Conservation (phyloP, 2,888 invertebrate species). For the Allacma fusca region DNA sequence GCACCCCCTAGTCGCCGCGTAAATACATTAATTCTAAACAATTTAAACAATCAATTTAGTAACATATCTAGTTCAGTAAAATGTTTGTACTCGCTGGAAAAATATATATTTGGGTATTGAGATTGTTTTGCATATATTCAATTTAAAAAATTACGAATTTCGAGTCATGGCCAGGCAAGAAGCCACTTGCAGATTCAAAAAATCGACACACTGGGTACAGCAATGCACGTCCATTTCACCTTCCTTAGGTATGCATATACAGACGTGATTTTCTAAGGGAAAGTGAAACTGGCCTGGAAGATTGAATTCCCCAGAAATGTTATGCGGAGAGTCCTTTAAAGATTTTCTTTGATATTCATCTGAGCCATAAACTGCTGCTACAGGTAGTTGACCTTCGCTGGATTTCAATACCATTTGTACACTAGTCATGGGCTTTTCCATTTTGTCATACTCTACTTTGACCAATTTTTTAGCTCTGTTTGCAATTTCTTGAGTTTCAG, state of each 20-base stretch:
- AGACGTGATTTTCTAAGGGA: constrained; percentile 77
- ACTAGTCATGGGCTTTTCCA: constrained; percentile 63
- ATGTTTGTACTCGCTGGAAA: no score
- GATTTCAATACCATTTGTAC: constrained; percentile 51
- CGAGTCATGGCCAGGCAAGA: no score
- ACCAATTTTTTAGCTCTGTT: constrained; percentile 63
- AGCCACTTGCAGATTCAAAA: constrained; percentile 70
- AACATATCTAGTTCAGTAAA: no score
- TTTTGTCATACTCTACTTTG: constrained; percentile 63
- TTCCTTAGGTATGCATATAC: constrained; percentile 74
- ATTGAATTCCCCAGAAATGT: constrained; percentile 68
- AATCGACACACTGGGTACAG: constrained; percentile 73
- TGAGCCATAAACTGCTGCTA: not conserved
- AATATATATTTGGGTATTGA: no score
- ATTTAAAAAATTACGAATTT: constrained; percentile 68
- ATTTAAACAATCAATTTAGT: no score
- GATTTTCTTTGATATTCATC: not conserved
- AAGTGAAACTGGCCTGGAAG: constrained; percentile 76
- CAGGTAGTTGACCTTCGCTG: not conserved
- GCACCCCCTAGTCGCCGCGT: constrained; percentile 81
- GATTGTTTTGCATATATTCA: no score
- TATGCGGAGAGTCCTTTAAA: constrained; percentile 58
- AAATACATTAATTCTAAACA: constrained; percentile 72
- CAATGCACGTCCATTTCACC: constrained; percentile 71
- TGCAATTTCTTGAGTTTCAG: constrained; percentile 62